Base-by-base conservation (phyloP, 2,888 invertebrate species). In the Autographa pulchrina region DNA sequence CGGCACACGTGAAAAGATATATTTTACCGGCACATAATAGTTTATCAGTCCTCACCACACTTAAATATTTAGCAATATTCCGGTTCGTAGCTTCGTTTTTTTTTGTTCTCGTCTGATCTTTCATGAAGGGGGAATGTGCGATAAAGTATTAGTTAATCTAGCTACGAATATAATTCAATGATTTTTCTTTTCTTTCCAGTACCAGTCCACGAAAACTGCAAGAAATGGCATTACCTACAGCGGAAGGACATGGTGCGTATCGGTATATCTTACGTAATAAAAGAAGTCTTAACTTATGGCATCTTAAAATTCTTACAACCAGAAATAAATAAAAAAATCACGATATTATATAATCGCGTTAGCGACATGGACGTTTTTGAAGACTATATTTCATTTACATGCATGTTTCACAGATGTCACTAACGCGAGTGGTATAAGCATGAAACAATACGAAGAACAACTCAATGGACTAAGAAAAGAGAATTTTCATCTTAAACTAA, bases 391-490 rank as follows among this genome's bases (percentile, higher is more conserved):
- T 25, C 3, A 25, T 25, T 25, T 25, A 25, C 3, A 43, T 5
- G 14, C 16, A n/a, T 48, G 16, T 32, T 60, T 31, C 9, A 18
- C 83, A 94, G 95, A 96, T 87, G 89, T 93, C 32, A 94, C 94
- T 13, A 89, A 85, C 48, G 92, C 92, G 14, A 96, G 96, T 84
- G 97, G 97, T 11, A 96, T 98, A 67, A 98, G 98, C 38, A 97
- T 99, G 96, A 98, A 98, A 87, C 99, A 99, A 84, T 98, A 98
- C 88, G 99, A 99, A 90, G 98, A 99, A 91, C 98, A 99, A 90
- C 96, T 99, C 79, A 97, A 97, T 65, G 96, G 97, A 62, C 93
- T 99, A 76, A 97, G 97, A 81, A 99, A 98, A 91, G 99, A 99
- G 92, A 99, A 99, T 92, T 99, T 99, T 89, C 98, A 98, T 92